Evolutionary conservation across 2,888 invertebrate genomes (phyloP).

Genomic region (Sarcophaga rosellei): DNA sequence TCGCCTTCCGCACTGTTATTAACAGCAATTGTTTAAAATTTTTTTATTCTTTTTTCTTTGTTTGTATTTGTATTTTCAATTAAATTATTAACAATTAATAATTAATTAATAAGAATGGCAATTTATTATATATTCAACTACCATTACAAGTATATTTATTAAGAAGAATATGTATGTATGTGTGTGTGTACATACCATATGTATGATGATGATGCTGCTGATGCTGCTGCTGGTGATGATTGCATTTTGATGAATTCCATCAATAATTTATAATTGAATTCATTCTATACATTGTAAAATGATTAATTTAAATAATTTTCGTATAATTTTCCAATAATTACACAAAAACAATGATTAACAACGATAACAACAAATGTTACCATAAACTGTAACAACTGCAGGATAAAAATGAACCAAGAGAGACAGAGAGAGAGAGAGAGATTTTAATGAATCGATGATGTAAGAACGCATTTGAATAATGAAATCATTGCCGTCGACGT

Average conservation of each 20-base stretch:
- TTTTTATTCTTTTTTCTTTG: too few relatives aligned
- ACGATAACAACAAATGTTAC: not conserved
- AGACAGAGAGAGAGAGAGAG: not conserved
- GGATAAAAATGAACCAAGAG: not conserved
- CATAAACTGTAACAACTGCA: not conserved
- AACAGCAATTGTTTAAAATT: too few relatives aligned
- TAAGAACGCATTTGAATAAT: not conserved
- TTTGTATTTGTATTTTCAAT: too few relatives aligned
- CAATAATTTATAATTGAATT: not conserved
- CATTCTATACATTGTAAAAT: not conserved
- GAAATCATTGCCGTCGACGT: not conserved
- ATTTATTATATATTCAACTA: too few relatives aligned
- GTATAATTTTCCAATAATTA: constrained; percentile 15
- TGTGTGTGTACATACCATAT: too few relatives aligned
- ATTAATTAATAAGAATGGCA: too few relatives aligned
- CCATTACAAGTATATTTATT: too few relatives aligned
- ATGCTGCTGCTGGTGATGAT: not conserved
- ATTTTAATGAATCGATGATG: not conserved
- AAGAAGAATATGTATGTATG: too few relatives aligned
- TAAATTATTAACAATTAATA: too few relatives aligned
- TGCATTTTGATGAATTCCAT: not conserved
- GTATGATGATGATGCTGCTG: not conserved
- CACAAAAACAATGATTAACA: constrained; percentile 15
- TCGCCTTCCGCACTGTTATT: too few relatives aligned
- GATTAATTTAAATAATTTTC: constrained; percentile 27